Evolutionary conservation across 2,888 invertebrate species (phyloP).

Genomic region (Acholoe squamosa): DNA sequence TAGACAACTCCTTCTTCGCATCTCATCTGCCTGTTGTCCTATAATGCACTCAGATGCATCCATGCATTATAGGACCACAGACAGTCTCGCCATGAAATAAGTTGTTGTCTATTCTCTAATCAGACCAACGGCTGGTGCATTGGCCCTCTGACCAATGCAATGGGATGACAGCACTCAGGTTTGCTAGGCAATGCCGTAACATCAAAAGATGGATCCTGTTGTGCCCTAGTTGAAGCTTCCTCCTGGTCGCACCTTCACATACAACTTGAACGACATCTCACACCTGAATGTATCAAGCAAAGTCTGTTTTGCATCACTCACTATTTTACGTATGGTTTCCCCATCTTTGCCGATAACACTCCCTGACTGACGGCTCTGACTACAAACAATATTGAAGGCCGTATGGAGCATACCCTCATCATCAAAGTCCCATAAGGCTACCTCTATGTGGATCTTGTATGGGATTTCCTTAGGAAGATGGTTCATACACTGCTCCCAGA

Average conservation of each 20-base stretch:
- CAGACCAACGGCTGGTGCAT: too few relatives aligned
- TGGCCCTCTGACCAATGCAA: too few relatives aligned
- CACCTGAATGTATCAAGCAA: constrained; percentile 29
- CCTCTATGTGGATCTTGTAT: constrained; percentile 86
- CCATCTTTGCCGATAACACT: constrained; percentile 28
- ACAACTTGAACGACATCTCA: neutral
- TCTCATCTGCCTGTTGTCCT: too few relatives aligned
- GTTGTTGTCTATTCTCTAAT: too few relatives aligned
- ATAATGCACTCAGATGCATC: too few relatives aligned
- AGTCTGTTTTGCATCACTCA: constrained; percentile 5
- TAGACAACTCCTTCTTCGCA: too few relatives aligned
- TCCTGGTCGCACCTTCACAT: neutral
- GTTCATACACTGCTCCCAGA: constrained; percentile 91
- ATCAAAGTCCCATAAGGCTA: constrained; percentile 18
- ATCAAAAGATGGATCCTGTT: neutral
- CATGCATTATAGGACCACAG: too few relatives aligned
- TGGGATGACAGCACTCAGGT: too few relatives aligned
- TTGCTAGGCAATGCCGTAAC: too few relatives aligned
- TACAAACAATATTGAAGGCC: constrained; percentile 12
- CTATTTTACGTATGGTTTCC: constrained; percentile 10
- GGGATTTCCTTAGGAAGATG: constrained; percentile 92
- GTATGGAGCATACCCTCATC: neutral
- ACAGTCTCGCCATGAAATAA: too few relatives aligned
- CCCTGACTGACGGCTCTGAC: neutral
- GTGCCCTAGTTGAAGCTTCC: neutral